Percentiles rank a stretch among this genome's conserved stretches.
Evolutionary conservation across 2,113 vertebrate species (phyloP).

Genomic region (Lophius piscatorius): DNA sequence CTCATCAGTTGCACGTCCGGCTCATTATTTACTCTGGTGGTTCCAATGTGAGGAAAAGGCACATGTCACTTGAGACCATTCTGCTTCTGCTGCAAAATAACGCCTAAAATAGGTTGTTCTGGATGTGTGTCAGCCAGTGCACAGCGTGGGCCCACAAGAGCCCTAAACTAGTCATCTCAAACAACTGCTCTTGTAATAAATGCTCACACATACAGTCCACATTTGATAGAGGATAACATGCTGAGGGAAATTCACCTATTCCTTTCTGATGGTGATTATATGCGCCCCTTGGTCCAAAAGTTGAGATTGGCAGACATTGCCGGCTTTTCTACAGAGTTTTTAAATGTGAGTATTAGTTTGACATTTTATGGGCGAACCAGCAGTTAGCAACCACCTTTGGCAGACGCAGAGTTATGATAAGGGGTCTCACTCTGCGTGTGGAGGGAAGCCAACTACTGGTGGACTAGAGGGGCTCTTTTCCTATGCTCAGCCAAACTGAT

Average conservation of each 20-base stretch:
- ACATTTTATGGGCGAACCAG: conserved; percentile 58
- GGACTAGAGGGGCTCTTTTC: conserved; percentile 60
- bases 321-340: conserved; percentile 17
- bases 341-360: conserved; percentile 48
- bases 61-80: conserved; percentile 52
- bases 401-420: conserved; percentile 68
- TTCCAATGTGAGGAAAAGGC: conserved; percentile 35
- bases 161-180: conserved; percentile 14
- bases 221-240: conserved; percentile 66
- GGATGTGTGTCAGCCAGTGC: conserved; percentile 10
- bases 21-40: conserved; percentile 64
- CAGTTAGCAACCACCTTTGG: conserved; percentile 61
- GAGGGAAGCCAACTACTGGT: conserved; percentile 73
- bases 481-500: conserved; percentile 64
- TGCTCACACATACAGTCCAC: conserved; percentile 41
- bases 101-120: conserved; percentile 44
- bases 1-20: conserved; percentile 60
- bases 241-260: conserved; percentile 40
- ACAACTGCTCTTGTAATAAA: conserved; percentile 31
- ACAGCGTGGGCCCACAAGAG: conserved; percentile 13
- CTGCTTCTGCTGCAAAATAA: conserved; percentile 51
- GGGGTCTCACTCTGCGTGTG: conserved; percentile 72
- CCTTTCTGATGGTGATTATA: conserved; percentile 73
- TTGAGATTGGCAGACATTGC: conserved; percentile 63
- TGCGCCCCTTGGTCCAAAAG: conserved; percentile 60